Percentiles rank a stretch among this genome's conserved stretches.
phyloP scores from a whole-genome alignment of 2,113 vertebrate species.

The Ellobius talpinus region DNA sequence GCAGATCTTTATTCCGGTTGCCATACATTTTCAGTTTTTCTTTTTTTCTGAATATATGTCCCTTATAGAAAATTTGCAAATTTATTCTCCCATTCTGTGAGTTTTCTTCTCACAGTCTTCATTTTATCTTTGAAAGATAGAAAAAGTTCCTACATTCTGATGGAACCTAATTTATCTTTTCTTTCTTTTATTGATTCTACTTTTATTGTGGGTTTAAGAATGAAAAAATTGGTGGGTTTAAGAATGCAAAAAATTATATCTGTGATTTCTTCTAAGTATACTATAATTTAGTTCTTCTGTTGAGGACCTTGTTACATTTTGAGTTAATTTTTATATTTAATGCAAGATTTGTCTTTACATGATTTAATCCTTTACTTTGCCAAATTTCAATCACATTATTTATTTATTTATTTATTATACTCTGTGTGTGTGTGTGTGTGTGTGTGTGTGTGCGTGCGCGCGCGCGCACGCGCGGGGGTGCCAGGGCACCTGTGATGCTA shows the following conservation, averaged over 20 bases:
- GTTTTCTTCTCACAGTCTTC: neutral
- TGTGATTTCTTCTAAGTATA: neutral
- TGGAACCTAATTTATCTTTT: neutral
- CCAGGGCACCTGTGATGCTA: neutral
- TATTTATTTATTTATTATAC: neutral
- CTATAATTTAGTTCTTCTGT: neutral
- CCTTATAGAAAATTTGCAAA: neutral
- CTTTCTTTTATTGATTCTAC: neutral
- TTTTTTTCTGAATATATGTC: neutral
- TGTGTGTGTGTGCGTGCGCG: neutral
- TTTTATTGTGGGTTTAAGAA: too few relatives aligned
- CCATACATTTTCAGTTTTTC: neutral
- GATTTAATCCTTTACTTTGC: neutral
- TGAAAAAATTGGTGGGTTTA: neutral
- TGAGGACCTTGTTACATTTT: neutral
- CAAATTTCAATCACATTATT: neutral
- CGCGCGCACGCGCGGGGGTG: too few relatives aligned
- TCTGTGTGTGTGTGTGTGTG: neutral
- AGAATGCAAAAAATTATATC: neutral
- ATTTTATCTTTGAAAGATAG: neutral
- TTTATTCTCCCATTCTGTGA: neutral
- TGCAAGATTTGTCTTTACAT: neutral
- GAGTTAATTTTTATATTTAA: neutral
- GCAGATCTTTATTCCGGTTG: neutral
- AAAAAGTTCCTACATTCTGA: neutral